These are phyloP conservation scores for Junonia oenone DNA, from an alignment of 2,888 invertebrate genomes.

Conservation along the genomic window DNA sequence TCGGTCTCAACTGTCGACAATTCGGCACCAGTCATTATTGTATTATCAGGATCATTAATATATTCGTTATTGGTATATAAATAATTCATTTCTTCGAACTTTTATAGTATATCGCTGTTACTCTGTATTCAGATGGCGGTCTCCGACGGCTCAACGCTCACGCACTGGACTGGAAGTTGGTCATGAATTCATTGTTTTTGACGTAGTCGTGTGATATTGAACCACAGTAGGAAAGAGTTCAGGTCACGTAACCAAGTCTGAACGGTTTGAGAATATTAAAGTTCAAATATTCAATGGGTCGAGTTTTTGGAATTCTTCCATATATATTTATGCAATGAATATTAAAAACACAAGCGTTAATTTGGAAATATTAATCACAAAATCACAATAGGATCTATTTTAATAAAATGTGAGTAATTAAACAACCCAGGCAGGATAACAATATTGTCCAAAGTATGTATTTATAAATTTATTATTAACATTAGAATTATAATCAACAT, in stretches of 20 bases:
- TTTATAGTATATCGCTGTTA: slow-evolving; percentile 42
- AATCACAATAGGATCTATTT: background rate
- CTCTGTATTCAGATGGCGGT: slow-evolving; percentile 48
- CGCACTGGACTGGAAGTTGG: slow-evolving; percentile 60
- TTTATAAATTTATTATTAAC: background rate
- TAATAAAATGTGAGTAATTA: background rate
- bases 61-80: slow-evolving; percentile 25
- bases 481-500: background rate
- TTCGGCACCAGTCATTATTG: background rate
- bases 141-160: slow-evolving; percentile 46
- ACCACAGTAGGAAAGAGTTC: slow-evolving; percentile 70
- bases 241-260: slow-evolving; percentile 64
- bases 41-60: background rate
- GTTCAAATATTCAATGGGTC: slow-evolving; percentile 55
- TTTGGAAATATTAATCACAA: slow-evolving; percentile 17
- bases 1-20: background rate
- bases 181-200: slow-evolving; percentile 72
- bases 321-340: slow-evolving; percentile 41
- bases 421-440: background rate
- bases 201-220: slow-evolving; percentile 68
- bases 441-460: no score
- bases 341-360: slow-evolving; percentile 37
- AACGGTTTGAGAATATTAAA: slow-evolving; percentile 64
- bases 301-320: slow-evolving; percentile 63
- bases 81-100: slow-evolving; percentile 33